A percentile compares a stretch with the other conserved stretches of the same genome.
Evolutionary conservation across 2,888 invertebrate genomes (phyloP).

Genomic region (Drosophila prostipennis): DNA sequence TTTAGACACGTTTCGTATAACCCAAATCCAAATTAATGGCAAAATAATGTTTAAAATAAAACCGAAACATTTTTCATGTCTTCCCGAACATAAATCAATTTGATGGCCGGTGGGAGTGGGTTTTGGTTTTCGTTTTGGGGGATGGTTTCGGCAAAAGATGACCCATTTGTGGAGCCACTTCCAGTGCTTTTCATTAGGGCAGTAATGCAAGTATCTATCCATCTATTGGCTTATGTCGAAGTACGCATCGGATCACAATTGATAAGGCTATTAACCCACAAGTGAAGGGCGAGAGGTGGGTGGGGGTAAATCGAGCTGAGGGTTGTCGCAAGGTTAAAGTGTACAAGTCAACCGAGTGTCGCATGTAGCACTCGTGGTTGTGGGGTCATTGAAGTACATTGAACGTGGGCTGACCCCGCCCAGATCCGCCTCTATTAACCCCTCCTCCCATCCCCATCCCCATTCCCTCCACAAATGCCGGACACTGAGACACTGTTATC

Average conservation of each 20-base stretch:
- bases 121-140: not conserved
- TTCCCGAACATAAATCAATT: conserved; percentile 44
- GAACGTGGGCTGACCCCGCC: conserved; percentile 22
- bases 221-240: not conserved
- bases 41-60: conserved; percentile 42
- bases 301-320: conserved; percentile 1
- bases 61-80: conserved; percentile 35
- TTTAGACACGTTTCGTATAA: conserved; percentile 26
- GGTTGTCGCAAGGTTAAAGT: conserved; percentile 43
- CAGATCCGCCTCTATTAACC: conserved; percentile 13
- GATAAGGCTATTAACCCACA: conserved; percentile 61
- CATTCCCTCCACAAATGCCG: not conserved
- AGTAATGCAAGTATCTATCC: conserved; percentile 6
- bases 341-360: conserved; percentile 35
- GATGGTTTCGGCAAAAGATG: not conserved
- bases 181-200: not conserved
- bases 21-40: conserved; percentile 44
- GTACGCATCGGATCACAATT: conserved; percentile 35
- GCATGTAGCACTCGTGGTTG: conserved; percentile 11
- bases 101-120: conserved; percentile 17
- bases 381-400: conserved; percentile 42
- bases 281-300: conserved; percentile 5
- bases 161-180: conserved; percentile 15
- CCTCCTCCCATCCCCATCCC: not conserved
- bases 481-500: conserved; percentile 22